A percentile compares a stretch with the other conserved stretches of the same genome.
These are phyloP conservation scores for Epizoanthus ramosus DNA, from an alignment of 92 coral and sea anemone species.

Conservation along the genomic window DNA sequence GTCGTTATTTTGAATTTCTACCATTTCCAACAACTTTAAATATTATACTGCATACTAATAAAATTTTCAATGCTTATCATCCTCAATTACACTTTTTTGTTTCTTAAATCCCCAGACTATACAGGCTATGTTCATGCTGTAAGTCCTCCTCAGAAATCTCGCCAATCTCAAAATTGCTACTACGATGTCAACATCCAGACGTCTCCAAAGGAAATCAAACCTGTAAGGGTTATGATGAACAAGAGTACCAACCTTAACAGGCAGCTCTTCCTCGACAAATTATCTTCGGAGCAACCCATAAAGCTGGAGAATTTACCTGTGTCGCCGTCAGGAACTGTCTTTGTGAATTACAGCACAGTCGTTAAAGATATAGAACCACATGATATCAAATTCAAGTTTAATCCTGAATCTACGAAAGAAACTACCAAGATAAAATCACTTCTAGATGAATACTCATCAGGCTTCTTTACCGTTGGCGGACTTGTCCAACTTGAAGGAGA, in stretches of 20 bases:
- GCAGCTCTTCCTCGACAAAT: slow-evolving; percentile 45
- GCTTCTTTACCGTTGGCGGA: slow-evolving; percentile 9
- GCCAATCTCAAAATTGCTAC: neutral
- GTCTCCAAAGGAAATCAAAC: slow-evolving; percentile 5
- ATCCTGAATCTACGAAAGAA: neutral
- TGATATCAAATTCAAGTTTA: slow-evolving; percentile 21
- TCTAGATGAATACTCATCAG: neutral
- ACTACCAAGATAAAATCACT: neutral
- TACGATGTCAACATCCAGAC: slow-evolving; percentile 11
- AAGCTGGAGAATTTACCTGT: slow-evolving; percentile 18
- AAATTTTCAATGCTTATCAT: too few species aligned
- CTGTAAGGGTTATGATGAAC: slow-evolving; percentile 42
- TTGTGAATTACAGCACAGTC: slow-evolving; percentile 15
- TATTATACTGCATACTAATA: too few species aligned
- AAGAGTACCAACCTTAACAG: slow-evolving; percentile 45
- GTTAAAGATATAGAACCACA: slow-evolving; percentile 11
- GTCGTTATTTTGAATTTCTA: too few species aligned
- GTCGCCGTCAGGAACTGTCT: slow-evolving; percentile 16
- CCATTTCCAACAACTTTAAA: too few species aligned
- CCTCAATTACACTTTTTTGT: too few species aligned
- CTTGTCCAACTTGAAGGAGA: neutral
- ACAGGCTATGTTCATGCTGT: slow-evolving; percentile 13
- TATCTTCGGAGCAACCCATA: slow-evolving; percentile 30
- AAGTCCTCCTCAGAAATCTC: neutral
- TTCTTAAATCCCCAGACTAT: too few species aligned